These are phyloP conservation scores for Prorops nasuta DNA, from an alignment of 1,140 invertebrate species.

Conservation along the genomic window DNA sequence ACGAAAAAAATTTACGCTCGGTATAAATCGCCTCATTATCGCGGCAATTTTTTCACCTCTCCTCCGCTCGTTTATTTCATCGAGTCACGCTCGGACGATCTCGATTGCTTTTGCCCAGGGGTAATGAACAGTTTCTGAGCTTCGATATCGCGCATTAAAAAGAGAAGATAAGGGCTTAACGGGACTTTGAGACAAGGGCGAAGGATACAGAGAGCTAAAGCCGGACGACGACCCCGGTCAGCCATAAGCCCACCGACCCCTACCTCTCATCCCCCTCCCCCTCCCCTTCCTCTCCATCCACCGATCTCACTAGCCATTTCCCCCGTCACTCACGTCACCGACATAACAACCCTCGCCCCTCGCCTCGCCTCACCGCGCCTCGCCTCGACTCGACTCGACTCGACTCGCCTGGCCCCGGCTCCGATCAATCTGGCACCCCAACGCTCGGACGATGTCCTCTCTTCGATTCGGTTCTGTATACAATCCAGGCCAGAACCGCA, in stretches of 20 bases:
- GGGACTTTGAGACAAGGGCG: constrained; percentile 11
- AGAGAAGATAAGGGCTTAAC: not conserved
- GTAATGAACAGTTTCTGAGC: constrained; percentile 25
- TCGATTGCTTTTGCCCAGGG: not conserved
- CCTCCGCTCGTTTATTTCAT: constrained; percentile 28
- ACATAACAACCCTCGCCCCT: constrained; percentile 30
- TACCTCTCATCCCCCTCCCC: too few relatives aligned
- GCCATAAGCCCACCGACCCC: constrained; percentile 25
- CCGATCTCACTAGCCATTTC: constrained; percentile 10
- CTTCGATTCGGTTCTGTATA: constrained; percentile 2
- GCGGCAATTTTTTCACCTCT: not conserved
- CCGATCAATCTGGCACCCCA: constrained; percentile 39
- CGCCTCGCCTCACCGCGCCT: not conserved
- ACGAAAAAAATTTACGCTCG: not conserved
- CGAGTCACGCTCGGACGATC: constrained; percentile 26
- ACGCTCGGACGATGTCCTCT: constrained; percentile 20
- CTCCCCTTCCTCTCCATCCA: too few relatives aligned
- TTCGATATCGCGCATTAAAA: constrained; percentile 10
- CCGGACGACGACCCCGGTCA: constrained; percentile 31
- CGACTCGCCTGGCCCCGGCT: too few relatives aligned
- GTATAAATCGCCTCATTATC: not conserved
- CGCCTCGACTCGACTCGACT: too few relatives aligned
- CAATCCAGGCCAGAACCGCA: constrained; percentile 15
- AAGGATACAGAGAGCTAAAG: constrained; percentile 22
- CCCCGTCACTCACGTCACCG: constrained; percentile 26